Evolutionary conservation across 2,888 invertebrate species (phyloP).

Genomic region (Tenthredo notha): DNA sequence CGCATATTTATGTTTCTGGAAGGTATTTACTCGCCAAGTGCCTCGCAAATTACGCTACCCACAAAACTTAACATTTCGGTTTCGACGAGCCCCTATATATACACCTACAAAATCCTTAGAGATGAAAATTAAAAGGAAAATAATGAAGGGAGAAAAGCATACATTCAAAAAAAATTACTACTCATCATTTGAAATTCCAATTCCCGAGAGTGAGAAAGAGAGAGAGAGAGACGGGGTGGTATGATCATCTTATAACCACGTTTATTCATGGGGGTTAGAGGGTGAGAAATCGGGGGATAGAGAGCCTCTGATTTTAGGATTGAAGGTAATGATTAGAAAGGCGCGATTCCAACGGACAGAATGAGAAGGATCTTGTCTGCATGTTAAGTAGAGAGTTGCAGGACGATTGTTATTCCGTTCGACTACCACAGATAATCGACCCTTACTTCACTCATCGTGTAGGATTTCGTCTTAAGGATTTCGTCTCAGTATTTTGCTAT

Average conservation of each 20-base stretch:
- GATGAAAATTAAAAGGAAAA: background rate
- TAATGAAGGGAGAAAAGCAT: background rate
- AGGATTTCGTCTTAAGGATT: background rate
- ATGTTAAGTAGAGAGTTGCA: conserved; percentile 60
- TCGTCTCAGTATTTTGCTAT: background rate
- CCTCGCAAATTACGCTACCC: conserved; percentile 50
- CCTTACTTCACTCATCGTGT: conserved; percentile 40
- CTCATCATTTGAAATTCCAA: no score
- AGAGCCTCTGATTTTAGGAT: conserved; percentile 45
- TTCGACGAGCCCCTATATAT: background rate
- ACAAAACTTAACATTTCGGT: conserved; percentile 24
- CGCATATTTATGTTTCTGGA: conserved; percentile 27
- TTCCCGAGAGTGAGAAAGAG: no score
- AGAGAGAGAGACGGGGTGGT: background rate
- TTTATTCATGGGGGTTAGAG: background rate
- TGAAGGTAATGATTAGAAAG: conserved; percentile 61
- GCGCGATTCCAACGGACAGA: conserved; percentile 54
- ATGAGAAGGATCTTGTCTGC: conserved; percentile 54
- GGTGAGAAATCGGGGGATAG: background rate
- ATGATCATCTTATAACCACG: background rate
- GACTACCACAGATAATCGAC: conserved; percentile 26
- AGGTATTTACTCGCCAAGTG: conserved; percentile 48
- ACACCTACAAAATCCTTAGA: background rate
- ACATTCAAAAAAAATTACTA: background rate
- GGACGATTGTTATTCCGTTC: conserved; percentile 61